Conservation (phyloP, 2,113 vertebrate genomes). For the Cervus canadensis region DNA sequence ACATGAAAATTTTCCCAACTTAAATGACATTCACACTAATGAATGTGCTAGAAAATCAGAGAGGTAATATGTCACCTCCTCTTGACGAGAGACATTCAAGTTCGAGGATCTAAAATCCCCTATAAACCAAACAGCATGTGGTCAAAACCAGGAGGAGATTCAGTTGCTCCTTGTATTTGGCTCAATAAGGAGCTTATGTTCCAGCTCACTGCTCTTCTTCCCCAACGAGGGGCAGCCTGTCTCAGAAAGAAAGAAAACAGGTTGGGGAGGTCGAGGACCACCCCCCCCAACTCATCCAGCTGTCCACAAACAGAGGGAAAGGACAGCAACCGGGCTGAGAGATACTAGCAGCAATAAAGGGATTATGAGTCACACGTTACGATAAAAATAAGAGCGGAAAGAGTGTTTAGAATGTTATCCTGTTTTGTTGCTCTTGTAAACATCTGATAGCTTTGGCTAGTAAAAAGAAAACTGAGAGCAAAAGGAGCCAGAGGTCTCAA, state of each 20-base stretch:
- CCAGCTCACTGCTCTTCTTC: background rate
- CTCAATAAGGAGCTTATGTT: background rate
- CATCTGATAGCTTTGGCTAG: background rate
- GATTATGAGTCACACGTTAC: background rate
- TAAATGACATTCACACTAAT: background rate
- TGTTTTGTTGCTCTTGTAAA: background rate
- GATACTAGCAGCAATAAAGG: background rate
- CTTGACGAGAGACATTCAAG: background rate
- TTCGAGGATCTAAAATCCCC: background rate
- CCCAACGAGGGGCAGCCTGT: background rate
- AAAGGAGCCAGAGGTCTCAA: background rate
- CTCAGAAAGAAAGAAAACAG: background rate
- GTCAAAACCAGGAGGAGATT: background rate
- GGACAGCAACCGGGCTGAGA: background rate
- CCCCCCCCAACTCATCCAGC: background rate
- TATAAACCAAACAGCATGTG: background rate
- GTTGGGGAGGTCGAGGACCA: background rate
- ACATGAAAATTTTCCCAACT: background rate
- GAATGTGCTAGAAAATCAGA: background rate
- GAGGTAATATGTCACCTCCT: background rate
- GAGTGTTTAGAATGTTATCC: background rate
- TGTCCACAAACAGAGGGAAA: background rate
- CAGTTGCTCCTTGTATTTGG: background rate
- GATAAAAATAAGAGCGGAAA: background rate
- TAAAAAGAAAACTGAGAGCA: background rate